A percentile compares a stretch with the other conserved stretches of the same genome.
Evolutionary conservation across 2,113 vertebrate species (phyloP).

Genomic region (Corydoras maculifer): DNA sequence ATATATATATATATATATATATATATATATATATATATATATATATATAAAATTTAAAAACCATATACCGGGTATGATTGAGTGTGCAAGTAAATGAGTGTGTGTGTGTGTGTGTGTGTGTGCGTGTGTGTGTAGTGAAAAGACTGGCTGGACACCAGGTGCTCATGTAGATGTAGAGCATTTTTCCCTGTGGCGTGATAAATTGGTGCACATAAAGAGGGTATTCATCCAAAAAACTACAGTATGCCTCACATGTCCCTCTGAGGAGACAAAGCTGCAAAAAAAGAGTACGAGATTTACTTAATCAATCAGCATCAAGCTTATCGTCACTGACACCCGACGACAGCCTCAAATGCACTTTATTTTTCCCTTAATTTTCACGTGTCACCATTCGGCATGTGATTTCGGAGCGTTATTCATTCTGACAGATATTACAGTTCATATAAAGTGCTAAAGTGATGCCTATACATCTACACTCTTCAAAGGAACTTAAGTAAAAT

Average conservation of each 20-base stretch:
- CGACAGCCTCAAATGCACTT: slow-evolving; percentile 22
- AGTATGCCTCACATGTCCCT: slow-evolving; percentile 60
- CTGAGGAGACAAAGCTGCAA: slow-evolving; percentile 53
- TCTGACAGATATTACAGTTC: not conserved
- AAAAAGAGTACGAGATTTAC: slow-evolving; percentile 20
- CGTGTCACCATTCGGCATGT: not conserved
- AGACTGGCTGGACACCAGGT: slow-evolving; percentile 72
- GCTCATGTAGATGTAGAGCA: slow-evolving; percentile 63
- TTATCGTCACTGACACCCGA: slow-evolving; percentile 16
- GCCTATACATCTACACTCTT: too few species aligned
- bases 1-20: not conserved
- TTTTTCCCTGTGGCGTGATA: slow-evolving; percentile 74
- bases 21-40: not conserved
- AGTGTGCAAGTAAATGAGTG: slow-evolving; percentile 16
- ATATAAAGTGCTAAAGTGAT: not conserved
- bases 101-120: slow-evolving; percentile 28
- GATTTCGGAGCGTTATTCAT: not conserved
- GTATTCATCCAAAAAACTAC: slow-evolving; percentile 68
- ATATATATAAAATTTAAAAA: slow-evolving; percentile 1
- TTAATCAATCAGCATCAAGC: slow-evolving; percentile 36
- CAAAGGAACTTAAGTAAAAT: too few species aligned
- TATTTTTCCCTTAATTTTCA: slow-evolving; percentile 8
- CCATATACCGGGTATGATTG: not conserved
- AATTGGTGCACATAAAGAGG: slow-evolving; percentile 72
- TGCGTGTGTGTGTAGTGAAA: slow-evolving; percentile 59